Evolutionary conservation across 2,797 vertebrate genomes (phyloP).

Genomic region (Danio albolineatus): DNA sequence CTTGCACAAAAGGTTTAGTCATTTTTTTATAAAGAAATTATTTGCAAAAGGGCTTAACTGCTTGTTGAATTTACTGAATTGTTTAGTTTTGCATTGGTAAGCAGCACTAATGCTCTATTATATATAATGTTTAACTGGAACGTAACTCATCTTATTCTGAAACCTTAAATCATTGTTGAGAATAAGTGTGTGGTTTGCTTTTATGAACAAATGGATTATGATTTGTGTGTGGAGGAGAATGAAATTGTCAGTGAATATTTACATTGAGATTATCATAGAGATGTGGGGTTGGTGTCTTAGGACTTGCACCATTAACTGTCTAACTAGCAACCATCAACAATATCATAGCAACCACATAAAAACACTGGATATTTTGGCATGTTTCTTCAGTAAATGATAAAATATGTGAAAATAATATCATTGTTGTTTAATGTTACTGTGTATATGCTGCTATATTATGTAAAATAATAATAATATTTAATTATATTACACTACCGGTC

Average conservation of each 20-base stretch:
- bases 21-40: conserved; percentile 1
- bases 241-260: not conserved
- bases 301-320: not conserved
- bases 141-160: not conserved
- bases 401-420: not conserved
- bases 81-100: not conserved
- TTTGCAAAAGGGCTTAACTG: conserved; percentile 8
- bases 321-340: not conserved
- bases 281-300: not conserved
- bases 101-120: not conserved
- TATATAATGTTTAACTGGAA: not conserved
- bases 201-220: not conserved
- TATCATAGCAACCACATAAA: not conserved
- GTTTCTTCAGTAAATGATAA: not conserved
- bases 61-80: not conserved
- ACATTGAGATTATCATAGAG: not conserved
- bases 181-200: not conserved
- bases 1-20: conserved; percentile 10
- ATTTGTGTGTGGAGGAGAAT: too few species aligned
- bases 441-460: too few species aligned
- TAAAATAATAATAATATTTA: too few species aligned
- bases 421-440: not conserved
- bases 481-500: too few species aligned
- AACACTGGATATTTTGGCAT: not conserved
- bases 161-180: not conserved